Evolutionary conservation across 1,140 invertebrate genomes (phyloP), one percentile per base, ranked within the genome.

Genomic region (Drosophila carrolli): DNA sequence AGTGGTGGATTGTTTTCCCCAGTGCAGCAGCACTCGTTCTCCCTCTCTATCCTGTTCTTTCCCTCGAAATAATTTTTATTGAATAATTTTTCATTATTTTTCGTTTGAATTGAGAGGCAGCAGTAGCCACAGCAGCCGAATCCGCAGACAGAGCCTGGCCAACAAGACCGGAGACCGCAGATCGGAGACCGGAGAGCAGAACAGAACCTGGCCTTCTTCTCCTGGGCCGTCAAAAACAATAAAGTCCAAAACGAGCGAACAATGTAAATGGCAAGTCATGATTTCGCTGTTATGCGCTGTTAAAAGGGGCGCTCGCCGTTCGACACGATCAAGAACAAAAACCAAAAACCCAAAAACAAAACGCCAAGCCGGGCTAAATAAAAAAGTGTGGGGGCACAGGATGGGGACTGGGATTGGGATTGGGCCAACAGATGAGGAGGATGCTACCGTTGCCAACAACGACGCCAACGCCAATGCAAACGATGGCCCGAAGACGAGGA

Each of bases 31-130:
- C 38, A 40, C 38, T 43, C 71, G 43, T 44, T n/a, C 59, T 35
- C 9, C 53, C 51, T 51, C 40, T 51, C 59, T 57, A 13, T 27
- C 41, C 59, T 35, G 46, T 19, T 65, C 71, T 65, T 73, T 75
- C 59, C 59, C 50, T 65, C 79, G 77, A 91, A 91, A 91, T 91
- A 91, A 91, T 91, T 91, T 91, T 91, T 91, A 91, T 91, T 91
- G 90, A 91, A 91, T 91, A 91, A 91, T 91, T 91, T 91, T 91
- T 91, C 90, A 91, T 91, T 91, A 90, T 88, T 91, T 91, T 91
- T 88, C 84, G 77, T 89, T 89, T 89, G 85, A 89, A 89, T 90
- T 89, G 85, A 89, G 84, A 86, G 83, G 83, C 83, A 54, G 78
- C 46, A 43, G 54, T 29, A 41, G 46, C 54, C 47, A 19, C 54